Conservation (phyloP, 1,140 invertebrate genomes). For the Camponotus floridanus region DNA sequence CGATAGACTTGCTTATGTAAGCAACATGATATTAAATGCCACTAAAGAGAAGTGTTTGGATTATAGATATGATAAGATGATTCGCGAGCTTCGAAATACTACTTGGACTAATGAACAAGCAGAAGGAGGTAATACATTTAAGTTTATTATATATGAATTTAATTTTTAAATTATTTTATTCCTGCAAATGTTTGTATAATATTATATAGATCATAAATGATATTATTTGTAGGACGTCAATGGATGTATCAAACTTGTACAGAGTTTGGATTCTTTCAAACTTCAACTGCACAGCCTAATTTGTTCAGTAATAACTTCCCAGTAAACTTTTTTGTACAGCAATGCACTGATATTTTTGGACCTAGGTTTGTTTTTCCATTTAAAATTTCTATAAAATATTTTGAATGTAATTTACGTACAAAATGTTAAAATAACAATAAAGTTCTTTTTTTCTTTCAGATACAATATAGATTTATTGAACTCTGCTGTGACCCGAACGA, state of each 20-base stretch:
- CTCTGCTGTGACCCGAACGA: constrained; percentile 90
- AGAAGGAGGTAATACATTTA: constrained; percentile 88
- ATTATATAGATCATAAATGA: not conserved
- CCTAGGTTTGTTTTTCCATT: constrained; percentile 76
- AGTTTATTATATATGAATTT: constrained; percentile 15
- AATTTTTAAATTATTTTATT: constrained; percentile 11
- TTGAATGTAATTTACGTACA: not conserved
- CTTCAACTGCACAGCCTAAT: constrained; percentile 90
- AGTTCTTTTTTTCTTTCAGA: constrained; percentile 77
- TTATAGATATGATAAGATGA: constrained; percentile 93
- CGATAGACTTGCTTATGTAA: constrained; percentile 91
- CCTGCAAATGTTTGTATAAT: not conserved
- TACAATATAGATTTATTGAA: constrained; percentile 88
- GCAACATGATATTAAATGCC: constrained; percentile 89
- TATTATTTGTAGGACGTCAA: constrained; percentile 88
- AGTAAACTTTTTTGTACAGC: constrained; percentile 92
- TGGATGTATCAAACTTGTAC: constrained; percentile 99
- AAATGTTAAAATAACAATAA: not conserved
- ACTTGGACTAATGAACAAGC: constrained; percentile 89
- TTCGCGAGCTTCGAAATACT: constrained; percentile 90
- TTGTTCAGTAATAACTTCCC: constrained; percentile 93
- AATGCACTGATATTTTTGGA: constrained; percentile 95
- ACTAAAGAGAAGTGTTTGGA: constrained; percentile 93
- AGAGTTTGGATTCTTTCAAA: constrained; percentile 98
- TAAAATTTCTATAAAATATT: constrained; percentile 5